A percentile compares a stretch with the other conserved stretches of the same genome.
Conservation (phyloP, 1,140 invertebrate species). For the Aphis gossypii region DNA sequence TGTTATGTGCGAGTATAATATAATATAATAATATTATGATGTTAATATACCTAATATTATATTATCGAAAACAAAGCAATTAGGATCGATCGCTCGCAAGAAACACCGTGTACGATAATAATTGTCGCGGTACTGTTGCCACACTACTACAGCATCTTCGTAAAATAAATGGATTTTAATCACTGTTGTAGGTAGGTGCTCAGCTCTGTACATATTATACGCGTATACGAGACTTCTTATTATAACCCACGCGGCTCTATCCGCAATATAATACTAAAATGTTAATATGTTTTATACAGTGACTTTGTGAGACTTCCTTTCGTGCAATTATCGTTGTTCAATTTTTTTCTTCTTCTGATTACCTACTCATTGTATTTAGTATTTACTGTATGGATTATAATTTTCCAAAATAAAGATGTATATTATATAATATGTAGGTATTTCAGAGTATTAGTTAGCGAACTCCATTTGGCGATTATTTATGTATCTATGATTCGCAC, state of each 20-base stretch:
- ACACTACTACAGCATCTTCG: background rate
- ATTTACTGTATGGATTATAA: too few species aligned
- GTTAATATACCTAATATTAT: background rate
- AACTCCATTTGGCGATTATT: too few species aligned
- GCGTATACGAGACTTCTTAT: too few species aligned
- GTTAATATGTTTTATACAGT: too few species aligned
- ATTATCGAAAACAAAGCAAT: background rate
- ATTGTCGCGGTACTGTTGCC: background rate
- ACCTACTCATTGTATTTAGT: too few species aligned
- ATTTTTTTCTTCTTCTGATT: too few species aligned
- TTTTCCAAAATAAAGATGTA: too few species aligned
- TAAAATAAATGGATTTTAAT: slow-evolving; percentile 12
- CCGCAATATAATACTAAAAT: background rate
- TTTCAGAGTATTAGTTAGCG: too few species aligned
- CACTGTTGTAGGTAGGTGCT: background rate
- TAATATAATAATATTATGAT: background rate
- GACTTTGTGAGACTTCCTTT: too few species aligned
- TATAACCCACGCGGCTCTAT: background rate
- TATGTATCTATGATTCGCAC: too few species aligned
- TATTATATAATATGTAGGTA: too few species aligned
- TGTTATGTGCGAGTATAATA: background rate
- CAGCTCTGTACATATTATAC: background rate
- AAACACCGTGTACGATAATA: background rate
- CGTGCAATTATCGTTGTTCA: too few species aligned
- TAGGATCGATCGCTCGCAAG: background rate